These are phyloP conservation scores for Sebastes hubbsi DNA, from an alignment of 2,797 vertebrate genomes.

Conservation along the genomic window DNA sequence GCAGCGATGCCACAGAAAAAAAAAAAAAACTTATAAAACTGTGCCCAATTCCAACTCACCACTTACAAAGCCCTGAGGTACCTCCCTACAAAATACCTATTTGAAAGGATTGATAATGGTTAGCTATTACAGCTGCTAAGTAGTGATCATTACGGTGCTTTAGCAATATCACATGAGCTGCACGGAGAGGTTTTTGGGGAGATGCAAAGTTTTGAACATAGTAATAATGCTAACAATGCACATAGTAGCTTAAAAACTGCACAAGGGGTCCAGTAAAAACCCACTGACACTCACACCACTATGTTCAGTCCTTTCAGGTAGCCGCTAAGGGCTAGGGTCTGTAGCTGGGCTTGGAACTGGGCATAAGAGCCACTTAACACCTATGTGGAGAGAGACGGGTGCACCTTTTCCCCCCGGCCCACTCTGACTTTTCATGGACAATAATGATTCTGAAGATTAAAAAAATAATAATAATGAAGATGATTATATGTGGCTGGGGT, in stretches of 20 bases:
- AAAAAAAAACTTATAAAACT: slow-evolving; percentile 39
- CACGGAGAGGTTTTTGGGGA: slow-evolving; percentile 1
- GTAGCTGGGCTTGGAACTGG: slow-evolving; percentile 67
- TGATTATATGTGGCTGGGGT: slow-evolving; percentile 83
- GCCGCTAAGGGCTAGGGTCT: slow-evolving; percentile 57
- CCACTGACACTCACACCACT: slow-evolving; percentile 34
- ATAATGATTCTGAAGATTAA: slow-evolving; percentile 77
- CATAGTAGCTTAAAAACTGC: slow-evolving; percentile 57
- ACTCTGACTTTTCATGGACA: slow-evolving; percentile 84
- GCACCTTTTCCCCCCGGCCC: slow-evolving; percentile 81
- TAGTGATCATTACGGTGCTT: slow-evolving; percentile 63
- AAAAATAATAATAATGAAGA: slow-evolving; percentile 31
- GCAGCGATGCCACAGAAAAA: slow-evolving; percentile 55
- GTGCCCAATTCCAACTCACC: slow-evolving; percentile 62
- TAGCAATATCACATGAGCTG: slow-evolving; percentile 46
- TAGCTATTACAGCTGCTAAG: slow-evolving; percentile 32
- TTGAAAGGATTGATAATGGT: slow-evolving; percentile 40
- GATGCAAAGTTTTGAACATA: slow-evolving; percentile 23
- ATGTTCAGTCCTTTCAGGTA: slow-evolving; percentile 61
- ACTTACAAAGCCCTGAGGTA: slow-evolving; percentile 49
- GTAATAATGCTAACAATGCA: slow-evolving; percentile 46
- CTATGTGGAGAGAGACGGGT: slow-evolving; percentile 76
- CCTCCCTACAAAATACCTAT: slow-evolving; percentile 25
- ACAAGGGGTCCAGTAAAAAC: slow-evolving; percentile 25
- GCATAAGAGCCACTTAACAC: slow-evolving; percentile 82